These are phyloP conservation scores for Drosophila borealis DNA, from an alignment of 2,888 invertebrate genomes.

Conservation along the genomic window DNA sequence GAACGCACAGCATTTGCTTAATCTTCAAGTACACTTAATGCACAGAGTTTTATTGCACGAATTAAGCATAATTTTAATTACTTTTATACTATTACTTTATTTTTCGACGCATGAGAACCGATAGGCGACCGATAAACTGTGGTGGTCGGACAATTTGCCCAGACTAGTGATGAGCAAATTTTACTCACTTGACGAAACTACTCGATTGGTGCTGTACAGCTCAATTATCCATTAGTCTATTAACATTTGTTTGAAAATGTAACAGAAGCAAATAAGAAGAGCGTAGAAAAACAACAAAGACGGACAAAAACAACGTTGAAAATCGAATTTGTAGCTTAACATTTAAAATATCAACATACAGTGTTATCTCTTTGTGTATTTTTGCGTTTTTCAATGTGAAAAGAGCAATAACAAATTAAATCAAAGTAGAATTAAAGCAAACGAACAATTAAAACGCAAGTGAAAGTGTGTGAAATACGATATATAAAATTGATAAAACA, in stretches of 20 bases:
- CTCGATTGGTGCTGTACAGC: conserved; percentile 9
- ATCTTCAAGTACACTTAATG: conserved; percentile 32
- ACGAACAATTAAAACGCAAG: conserved; percentile 34
- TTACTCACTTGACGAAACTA: conserved; percentile 19
- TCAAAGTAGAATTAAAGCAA: conserved; percentile 11
- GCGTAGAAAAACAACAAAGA: conserved; percentile 70
- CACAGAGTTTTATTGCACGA: conserved; percentile 39
- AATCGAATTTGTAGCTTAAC: conserved; percentile 40
- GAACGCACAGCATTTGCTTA: conserved; percentile 54
- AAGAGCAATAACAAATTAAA: conserved; percentile 26
- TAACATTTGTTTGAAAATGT: conserved; percentile 58
- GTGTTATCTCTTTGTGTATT: conserved; percentile 32
- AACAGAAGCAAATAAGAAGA: conserved; percentile 58
- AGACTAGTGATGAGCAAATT: conserved; percentile 15
- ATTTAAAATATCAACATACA: conserved; percentile 21
- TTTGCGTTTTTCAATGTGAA: conserved; percentile 30
- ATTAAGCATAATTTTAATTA: conserved; percentile 53
- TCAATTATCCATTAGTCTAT: conserved; percentile 3
- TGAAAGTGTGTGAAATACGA: conserved; percentile 59
- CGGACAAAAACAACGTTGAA: conserved; percentile 57
- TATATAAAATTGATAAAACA: conserved; percentile 30
- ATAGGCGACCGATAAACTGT: conserved; percentile 39
- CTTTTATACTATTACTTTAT: conserved; percentile 50
- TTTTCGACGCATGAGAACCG: conserved; percentile 58
- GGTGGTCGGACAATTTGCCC: conserved; percentile 24